Evolutionary conservation across 2,797 vertebrate species (phyloP).

Genomic region (Phalanger gymnotis): DNA sequence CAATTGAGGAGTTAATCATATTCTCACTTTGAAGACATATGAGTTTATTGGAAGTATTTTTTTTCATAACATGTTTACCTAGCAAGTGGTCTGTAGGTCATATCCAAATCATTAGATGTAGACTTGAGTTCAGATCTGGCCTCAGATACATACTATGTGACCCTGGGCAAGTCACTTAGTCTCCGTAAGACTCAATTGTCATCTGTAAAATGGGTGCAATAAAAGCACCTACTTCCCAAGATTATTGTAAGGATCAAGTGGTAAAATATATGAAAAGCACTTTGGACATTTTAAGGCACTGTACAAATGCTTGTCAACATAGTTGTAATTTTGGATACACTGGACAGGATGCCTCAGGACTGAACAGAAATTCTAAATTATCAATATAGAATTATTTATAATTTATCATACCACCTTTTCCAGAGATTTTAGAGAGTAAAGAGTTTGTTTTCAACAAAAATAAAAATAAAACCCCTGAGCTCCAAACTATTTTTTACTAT

Average conservation of each 20-base stretch:
- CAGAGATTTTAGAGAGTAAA: conserved; percentile 13
- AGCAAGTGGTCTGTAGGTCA: background rate
- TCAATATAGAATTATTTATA: conserved; percentile 15
- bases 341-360: conserved; percentile 12
- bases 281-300: background rate
- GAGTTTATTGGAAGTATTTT: background rate
- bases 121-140: background rate
- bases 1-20: background rate
- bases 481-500: background rate
- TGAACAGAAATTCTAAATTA: conserved; percentile 2
- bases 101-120: background rate
- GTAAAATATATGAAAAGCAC: background rate
- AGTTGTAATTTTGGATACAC: background rate
- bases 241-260: background rate
- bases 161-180: no score
- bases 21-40: background rate
- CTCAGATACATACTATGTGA: no score
- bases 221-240: background rate
- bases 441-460: conserved; percentile 4
- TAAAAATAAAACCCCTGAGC: background rate
- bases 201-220: no score
- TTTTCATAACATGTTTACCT: background rate
- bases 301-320: background rate
- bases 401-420: conserved; percentile 20
- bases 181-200: no score